Conservation (phyloP, 2,797 vertebrate species). For the Allobates femoralis region DNA sequence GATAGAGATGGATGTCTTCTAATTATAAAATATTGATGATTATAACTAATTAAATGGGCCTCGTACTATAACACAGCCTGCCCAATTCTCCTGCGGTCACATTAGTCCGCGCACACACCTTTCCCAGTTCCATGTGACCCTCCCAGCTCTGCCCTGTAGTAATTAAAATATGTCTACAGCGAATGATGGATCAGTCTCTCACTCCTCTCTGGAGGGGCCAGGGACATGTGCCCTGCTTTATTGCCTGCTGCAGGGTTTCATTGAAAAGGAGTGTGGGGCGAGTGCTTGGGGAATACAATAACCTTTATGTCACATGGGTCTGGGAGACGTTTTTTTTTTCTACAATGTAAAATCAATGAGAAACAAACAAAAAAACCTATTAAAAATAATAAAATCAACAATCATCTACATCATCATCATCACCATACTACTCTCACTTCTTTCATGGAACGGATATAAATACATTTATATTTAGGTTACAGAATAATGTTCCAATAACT, state of each 20-base stretch:
- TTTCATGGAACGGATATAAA: too few relatives aligned
- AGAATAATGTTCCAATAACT: not conserved
- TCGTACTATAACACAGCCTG: not conserved
- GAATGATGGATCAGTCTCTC: constrained; percentile 58
- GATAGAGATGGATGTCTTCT: not conserved
- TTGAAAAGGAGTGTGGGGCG: constrained; percentile 28
- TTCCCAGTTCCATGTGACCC: constrained; percentile 17
- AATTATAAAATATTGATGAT: constrained; percentile 15
- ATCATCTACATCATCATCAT: not conserved
- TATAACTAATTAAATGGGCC: constrained; percentile 28
- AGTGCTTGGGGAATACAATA: constrained; percentile 7
- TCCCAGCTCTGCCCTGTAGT: constrained; percentile 43
- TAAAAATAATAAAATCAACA: not conserved
- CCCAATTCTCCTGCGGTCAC: constrained; percentile 8
- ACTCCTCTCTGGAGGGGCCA: constrained; percentile 56
- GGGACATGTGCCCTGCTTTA: constrained; percentile 51
- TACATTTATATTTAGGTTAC: not conserved
- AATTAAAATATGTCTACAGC: constrained; percentile 57
- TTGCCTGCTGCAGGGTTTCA: constrained; percentile 50
- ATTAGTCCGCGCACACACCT: constrained; percentile 37
- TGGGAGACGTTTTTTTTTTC: not conserved
- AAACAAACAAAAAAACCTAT: not conserved
- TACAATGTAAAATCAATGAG: not conserved
- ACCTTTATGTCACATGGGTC: constrained; percentile 19
- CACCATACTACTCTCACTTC: not conserved